phyloP scores from a whole-genome alignment of 1,140 invertebrate species.

The Hycleus cichorii region DNA sequence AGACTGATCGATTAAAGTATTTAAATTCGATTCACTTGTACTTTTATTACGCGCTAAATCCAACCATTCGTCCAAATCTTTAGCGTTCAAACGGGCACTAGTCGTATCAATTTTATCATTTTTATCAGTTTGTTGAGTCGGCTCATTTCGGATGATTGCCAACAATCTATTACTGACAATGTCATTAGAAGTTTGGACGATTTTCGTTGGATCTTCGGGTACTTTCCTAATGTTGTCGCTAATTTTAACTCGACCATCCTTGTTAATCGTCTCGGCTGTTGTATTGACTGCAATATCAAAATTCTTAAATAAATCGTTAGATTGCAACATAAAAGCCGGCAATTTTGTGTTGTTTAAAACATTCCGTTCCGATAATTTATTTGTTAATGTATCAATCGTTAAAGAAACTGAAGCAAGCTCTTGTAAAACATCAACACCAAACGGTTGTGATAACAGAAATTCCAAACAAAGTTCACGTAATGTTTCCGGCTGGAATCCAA shows the following conservation, averaged over 20 bases:
- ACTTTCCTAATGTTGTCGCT: conserved; percentile 33
- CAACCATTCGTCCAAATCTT: conserved; percentile 47
- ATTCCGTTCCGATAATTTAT: conserved; percentile 12
- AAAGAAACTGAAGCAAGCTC: conserved; percentile 58
- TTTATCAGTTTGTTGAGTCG: conserved; percentile 2
- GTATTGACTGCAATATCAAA: conserved; percentile 14
- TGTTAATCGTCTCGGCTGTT: conserved; percentile 21
- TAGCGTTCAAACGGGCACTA: conserved; percentile 42
- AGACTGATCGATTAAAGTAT: conserved; percentile 17
- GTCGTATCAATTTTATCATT: background rate
- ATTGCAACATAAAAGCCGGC: conserved; percentile 4
- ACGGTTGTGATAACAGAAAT: conserved; percentile 55
- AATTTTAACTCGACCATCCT: no score
- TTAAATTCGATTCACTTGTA: conserved; percentile 25
- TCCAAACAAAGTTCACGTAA: conserved; percentile 53
- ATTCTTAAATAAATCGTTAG: background rate
- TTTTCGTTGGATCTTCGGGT: conserved; percentile 35
- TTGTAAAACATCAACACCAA: conserved; percentile 55
- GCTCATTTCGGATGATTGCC: conserved; percentile 47
- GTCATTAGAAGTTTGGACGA: conserved; percentile 30
- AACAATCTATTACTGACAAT: conserved; percentile 41
- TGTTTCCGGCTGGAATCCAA: conserved; percentile 31
- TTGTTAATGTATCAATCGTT: conserved; percentile 42
- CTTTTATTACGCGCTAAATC: conserved; percentile 41
- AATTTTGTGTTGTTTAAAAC: conserved; percentile 3